Percentiles rank a stretch among this genome's conserved stretches.
These are phyloP conservation scores for Lysandra bellargus DNA, from an alignment of 2,888 invertebrate genomes.

Conservation along the genomic window DNA sequence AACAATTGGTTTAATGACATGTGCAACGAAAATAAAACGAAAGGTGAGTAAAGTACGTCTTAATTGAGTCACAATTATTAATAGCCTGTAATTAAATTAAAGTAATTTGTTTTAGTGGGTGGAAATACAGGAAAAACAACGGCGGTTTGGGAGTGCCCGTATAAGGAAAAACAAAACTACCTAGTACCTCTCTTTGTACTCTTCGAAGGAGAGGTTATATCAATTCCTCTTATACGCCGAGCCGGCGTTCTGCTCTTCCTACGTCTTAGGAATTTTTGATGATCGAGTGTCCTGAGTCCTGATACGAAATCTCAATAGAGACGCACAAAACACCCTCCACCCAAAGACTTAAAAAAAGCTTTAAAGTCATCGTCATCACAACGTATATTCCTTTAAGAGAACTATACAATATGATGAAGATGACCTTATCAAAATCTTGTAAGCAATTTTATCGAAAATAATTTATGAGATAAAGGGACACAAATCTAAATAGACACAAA, in stretches of 20 bases:
- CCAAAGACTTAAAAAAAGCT: neutral
- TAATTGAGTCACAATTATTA: constrained; percentile 17
- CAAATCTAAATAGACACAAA: neutral
- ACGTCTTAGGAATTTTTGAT: no score
- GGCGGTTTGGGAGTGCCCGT: no score
- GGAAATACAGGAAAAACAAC: neutral
- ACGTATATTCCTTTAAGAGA: no score
- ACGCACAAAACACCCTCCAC: neutral
- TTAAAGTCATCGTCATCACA: no score
- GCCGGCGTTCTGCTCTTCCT: no score
- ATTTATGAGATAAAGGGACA: neutral
- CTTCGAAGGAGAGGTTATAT: no score
- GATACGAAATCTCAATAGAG: no score
- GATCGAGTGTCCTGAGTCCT: no score
- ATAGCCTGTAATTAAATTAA: neutral
- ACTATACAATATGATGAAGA: no score
- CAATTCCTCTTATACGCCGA: no score
- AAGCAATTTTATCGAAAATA: neutral
- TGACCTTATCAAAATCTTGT: neutral
- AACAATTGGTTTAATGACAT: constrained; percentile 35
- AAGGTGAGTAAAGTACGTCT: constrained; percentile 3
- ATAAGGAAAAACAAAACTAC: no score
- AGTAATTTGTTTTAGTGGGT: neutral
- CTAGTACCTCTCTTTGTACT: no score
- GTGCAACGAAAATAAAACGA: constrained; percentile 14